Conservation (phyloP, 92 coral and sea anemone species). For the Porites lobata region DNA sequence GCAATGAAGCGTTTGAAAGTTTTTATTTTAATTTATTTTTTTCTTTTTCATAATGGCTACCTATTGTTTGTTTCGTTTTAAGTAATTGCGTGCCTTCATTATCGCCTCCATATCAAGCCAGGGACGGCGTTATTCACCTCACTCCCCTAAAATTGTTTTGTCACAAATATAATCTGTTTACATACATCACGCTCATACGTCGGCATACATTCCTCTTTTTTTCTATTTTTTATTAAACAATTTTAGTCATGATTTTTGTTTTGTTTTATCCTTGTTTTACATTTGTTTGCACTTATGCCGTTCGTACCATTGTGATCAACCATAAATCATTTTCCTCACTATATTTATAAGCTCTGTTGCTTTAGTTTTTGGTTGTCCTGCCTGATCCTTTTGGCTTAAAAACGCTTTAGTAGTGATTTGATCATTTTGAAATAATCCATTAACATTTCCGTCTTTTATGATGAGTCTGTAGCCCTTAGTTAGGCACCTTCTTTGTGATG, state of each 20-base stretch:
- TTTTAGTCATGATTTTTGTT: not conserved
- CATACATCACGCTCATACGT: not conserved
- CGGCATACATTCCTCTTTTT: not conserved
- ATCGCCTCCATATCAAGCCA: conserved; percentile 59
- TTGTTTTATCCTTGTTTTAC: not conserved
- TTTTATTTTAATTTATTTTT: not conserved
- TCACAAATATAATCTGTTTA: not conserved
- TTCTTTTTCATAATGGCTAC: not conserved
- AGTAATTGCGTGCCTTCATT: conserved; percentile 11
- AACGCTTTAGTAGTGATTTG: no score
- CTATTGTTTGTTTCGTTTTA: not conserved
- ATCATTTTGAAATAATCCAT: no score
- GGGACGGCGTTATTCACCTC: conserved; percentile 42
- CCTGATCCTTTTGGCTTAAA: no score
- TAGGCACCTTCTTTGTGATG: not conserved
- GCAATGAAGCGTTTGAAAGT: not conserved
- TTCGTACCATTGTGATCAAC: no score
- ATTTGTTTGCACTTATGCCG: not conserved
- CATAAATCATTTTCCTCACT: no score
- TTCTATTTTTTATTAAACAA: not conserved
- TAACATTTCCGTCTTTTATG: no score
- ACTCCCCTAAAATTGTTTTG: not conserved
- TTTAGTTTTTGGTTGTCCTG: no score
- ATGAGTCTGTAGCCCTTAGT: not conserved
- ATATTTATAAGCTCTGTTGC: no score